Evolutionary conservation across 1,140 invertebrate genomes (phyloP).

Genomic region (Oedothorax gibbosus): DNA sequence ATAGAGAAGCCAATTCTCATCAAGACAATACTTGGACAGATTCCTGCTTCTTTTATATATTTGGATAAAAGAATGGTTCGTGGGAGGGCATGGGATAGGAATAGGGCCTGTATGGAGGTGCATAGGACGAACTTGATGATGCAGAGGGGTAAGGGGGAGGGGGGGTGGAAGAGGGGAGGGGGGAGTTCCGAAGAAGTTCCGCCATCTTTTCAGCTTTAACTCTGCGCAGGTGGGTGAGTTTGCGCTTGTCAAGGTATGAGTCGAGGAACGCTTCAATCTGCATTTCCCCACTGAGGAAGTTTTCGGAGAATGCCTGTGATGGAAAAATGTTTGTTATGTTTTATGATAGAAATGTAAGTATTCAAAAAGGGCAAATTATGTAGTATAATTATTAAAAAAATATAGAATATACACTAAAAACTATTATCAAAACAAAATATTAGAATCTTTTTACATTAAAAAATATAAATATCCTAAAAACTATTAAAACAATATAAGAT

Average conservation of each 20-base stretch:
- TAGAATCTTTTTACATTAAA: too few relatives aligned
- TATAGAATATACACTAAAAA: too few relatives aligned
- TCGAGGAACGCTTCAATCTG: conserved; percentile 84
- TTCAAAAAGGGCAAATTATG: too few relatives aligned
- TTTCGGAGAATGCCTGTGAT: conserved; percentile 75
- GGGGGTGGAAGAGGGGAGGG: neutral
- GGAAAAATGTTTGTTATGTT: neutral
- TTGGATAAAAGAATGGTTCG: conserved; percentile 13
- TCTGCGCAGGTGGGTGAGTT: conserved; percentile 82
- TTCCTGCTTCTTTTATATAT: conserved; percentile 3
- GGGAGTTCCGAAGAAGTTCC: conserved; percentile 74
- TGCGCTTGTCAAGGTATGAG: conserved; percentile 79
- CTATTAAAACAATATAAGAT: too few relatives aligned
- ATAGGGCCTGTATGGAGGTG: conserved; percentile 17
- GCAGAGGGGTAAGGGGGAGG: conserved; percentile 13
- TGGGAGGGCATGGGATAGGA: conserved; percentile 50
- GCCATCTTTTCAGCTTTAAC: conserved; percentile 89
- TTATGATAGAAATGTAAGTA: too few relatives aligned
- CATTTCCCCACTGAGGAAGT: conserved; percentile 79
- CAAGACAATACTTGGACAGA: too few relatives aligned
- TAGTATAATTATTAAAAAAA: too few relatives aligned
- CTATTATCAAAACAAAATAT: too few relatives aligned
- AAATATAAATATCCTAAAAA: too few relatives aligned
- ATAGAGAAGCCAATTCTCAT: too few relatives aligned
- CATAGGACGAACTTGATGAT: neutral